phyloP scores from a whole-genome alignment of 2,113 vertebrate genomes.

The Euleptes europaea region DNA sequence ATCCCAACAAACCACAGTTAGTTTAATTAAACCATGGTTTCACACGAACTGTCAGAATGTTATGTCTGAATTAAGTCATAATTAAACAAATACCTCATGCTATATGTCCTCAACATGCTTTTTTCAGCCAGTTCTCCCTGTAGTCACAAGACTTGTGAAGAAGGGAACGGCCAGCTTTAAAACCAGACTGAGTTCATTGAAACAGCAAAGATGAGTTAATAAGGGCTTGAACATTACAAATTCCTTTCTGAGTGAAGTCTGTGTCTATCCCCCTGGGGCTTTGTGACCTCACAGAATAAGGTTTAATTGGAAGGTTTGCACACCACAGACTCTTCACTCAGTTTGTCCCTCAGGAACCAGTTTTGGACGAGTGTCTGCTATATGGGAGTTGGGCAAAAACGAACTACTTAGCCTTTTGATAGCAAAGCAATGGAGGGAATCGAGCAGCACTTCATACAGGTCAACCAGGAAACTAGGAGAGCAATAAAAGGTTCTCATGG shows the following conservation, averaged over 20 bases:
- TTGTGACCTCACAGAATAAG: constrained; percentile 2
- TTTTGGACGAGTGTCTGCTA: not conserved
- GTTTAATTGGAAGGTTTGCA: not conserved
- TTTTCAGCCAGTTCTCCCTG: not conserved
- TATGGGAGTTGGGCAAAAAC: not conserved
- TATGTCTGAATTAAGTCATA: too few species aligned
- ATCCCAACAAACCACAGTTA: too few species aligned
- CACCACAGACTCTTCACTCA: not conserved
- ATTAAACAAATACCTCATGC: too few species aligned
- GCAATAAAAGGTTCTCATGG: not conserved
- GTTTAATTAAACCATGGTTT: too few species aligned
- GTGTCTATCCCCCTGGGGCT: not conserved
- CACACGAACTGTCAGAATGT: too few species aligned
- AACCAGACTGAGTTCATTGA: not conserved
- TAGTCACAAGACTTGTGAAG: not conserved
- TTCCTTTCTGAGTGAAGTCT: not conserved
- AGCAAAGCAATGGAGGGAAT: constrained; percentile 6
- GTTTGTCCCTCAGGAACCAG: not conserved
- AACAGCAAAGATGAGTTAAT: accelerated
- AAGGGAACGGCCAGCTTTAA: accelerated
- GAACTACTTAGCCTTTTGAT: not conserved
- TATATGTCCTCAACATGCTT: not conserved
- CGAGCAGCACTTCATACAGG: not conserved
- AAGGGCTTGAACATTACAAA: not conserved
- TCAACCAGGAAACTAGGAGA: constrained; percentile 19